phyloP scores from a whole-genome alignment of 2,888 invertebrate genomes.

The Zelleria hepariella region DNA sequence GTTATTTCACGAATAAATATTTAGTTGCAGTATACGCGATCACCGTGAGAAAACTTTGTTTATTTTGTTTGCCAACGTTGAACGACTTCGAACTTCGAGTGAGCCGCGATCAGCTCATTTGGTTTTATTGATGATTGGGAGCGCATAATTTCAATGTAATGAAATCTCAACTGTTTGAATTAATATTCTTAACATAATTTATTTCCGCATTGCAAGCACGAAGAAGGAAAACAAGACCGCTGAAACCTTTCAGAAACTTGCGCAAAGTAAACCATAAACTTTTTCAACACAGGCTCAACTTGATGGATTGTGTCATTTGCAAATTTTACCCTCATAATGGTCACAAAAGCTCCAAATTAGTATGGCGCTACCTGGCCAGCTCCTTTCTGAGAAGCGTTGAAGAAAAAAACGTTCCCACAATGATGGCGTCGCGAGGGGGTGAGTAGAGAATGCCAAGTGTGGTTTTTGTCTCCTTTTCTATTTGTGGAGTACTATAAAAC shows the following conservation, averaged over 20 bases:
- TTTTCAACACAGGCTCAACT: neutral
- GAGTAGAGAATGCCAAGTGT: constrained; percentile 48
- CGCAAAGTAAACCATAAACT: neutral
- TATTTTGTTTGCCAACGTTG: neutral
- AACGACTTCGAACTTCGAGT: neutral
- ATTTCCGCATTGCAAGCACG: too few relatives aligned
- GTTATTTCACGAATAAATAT: neutral
- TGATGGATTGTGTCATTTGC: constrained; percentile 13
- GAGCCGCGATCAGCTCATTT: neutral
- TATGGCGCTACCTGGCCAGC: constrained; percentile 50
- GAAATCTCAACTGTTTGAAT: too few relatives aligned
- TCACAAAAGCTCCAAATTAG: constrained; percentile 41
- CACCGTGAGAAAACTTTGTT: constrained; percentile 1
- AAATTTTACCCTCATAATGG: constrained; percentile 24
- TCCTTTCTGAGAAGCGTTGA: constrained; percentile 40
- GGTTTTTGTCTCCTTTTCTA: constrained; percentile 58
- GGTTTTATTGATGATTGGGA: neutral
- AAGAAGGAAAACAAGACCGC: neutral
- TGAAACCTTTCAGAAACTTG: neutral
- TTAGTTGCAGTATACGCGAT: neutral
- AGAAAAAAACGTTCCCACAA: constrained; percentile 65
- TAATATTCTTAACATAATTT: too few relatives aligned
- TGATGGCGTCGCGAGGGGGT: constrained; percentile 47
- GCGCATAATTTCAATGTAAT: too few relatives aligned
- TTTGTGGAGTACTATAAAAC: constrained; percentile 55